Conservation (phyloP, 2,888 invertebrate genomes). For the Dichetophora obliterata region DNA sequence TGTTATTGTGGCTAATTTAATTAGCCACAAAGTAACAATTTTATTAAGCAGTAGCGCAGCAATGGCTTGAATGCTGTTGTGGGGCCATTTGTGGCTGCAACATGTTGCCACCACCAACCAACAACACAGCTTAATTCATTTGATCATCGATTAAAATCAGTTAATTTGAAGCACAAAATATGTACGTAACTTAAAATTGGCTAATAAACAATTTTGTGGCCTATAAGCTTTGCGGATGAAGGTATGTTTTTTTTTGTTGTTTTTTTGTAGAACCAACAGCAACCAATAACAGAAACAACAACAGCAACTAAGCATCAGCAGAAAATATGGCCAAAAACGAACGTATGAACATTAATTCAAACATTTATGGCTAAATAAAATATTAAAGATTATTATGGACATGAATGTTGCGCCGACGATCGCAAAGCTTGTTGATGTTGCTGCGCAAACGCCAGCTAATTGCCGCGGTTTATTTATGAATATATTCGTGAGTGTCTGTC, state of each 20-base stretch:
- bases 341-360: slow-evolving; percentile 59
- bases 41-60: slow-evolving; percentile 57
- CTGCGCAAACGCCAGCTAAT: too few relatives aligned
- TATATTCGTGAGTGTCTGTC: background rate
- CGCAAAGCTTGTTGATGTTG: background rate
- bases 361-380: slow-evolving; percentile 64
- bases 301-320: slow-evolving; percentile 29
- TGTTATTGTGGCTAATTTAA: slow-evolving; percentile 56
- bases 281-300: slow-evolving; percentile 22
- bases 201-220: slow-evolving; percentile 44
- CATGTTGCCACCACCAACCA: slow-evolving; percentile 2
- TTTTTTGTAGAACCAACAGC: background rate
- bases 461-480: background rate
- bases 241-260: background rate
- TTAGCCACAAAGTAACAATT: slow-evolving; percentile 61
- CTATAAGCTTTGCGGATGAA: slow-evolving; percentile 29
- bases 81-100: background rate
- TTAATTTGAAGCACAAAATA: slow-evolving; percentile 45
- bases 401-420: background rate
- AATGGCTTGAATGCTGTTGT: background rate
- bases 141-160: slow-evolving; percentile 39
- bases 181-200: slow-evolving; percentile 37
- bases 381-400: slow-evolving; percentile 60
- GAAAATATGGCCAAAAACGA: slow-evolving; percentile 37
- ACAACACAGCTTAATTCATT: background rate